Conservation (phyloP, 2,888 invertebrate species). For the Tolmerus cingulatus region DNA sequence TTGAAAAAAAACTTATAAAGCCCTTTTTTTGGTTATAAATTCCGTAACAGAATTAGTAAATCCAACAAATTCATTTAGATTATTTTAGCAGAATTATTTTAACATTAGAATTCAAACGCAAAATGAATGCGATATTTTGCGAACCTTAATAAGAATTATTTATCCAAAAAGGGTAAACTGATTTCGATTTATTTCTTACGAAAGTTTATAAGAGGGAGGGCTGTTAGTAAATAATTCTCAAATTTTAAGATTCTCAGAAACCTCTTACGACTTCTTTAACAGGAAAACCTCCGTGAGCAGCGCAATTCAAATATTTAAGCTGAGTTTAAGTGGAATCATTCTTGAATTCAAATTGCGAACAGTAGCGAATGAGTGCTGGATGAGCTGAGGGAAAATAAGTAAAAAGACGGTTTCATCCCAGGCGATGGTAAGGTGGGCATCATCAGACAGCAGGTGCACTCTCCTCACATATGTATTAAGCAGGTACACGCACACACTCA, state of each 20-base stretch:
- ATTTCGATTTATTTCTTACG: too few species aligned
- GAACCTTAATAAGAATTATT: too few species aligned
- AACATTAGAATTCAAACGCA: too few species aligned
- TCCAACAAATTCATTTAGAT: too few species aligned
- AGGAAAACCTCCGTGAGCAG: neutral
- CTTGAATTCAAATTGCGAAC: neutral
- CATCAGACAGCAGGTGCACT: constrained; percentile 31
- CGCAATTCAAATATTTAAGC: neutral
- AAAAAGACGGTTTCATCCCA: constrained; percentile 20
- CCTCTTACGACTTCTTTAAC: neutral
- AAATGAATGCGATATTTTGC: too few species aligned
- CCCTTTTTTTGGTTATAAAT: too few species aligned
- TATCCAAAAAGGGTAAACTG: too few species aligned
- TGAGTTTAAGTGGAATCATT: neutral
- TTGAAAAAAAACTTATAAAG: too few species aligned
- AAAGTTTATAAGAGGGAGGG: too few species aligned
- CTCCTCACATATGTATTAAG: neutral
- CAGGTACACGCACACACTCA: neutral
- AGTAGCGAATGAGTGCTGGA: neutral
- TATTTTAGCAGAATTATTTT: too few species aligned
- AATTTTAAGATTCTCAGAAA: neutral
- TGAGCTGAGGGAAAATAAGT: neutral
- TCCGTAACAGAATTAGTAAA: too few species aligned
- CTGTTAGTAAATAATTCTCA: neutral
- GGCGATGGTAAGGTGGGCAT: constrained; percentile 42